Evolutionary conservation across 2,888 invertebrate genomes (phyloP), one percentile per base, ranked within the genome.

Genomic region (Autographa gamma): DNA sequence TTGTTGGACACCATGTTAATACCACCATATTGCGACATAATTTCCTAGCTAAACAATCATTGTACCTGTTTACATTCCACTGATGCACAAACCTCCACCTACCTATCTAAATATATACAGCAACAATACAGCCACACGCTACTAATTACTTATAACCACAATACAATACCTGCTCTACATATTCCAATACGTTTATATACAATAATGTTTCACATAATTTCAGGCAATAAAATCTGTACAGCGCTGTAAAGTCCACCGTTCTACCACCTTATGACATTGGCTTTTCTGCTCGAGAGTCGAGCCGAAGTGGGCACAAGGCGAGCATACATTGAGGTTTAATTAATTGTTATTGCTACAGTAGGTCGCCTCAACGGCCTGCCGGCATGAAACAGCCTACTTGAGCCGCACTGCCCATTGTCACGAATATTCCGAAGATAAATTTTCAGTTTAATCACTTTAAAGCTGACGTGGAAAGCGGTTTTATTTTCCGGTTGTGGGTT

Each of bases 321-420:
- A 81, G 83, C 82, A 88, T 91, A 93, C 90, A 91, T 92, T 93
- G 93, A 91, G 89, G 91, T 93, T 91, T 93, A 94, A 94, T 95
- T 94, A 95, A 95, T 94, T 93, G 93, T 93, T 93, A 93, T 89
- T 79, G 89, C 88, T 89, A 88, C 90, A 89, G 90, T 90, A 89
- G 88, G 88, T 67, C 54, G 80, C 86, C 85, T 85, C 89, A 93
- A 94, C 89, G 89, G 89, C 91, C 79, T 77, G 80, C 76, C 80
- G 83, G 86, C 94, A 93, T 93, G 93, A 92, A 93, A 93, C 86
- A 74, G 84, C 82, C 79, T 83, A 83, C 77, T 77, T 74, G 58
- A 64, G 77, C 74, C 64, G 71, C 88, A 87, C 85, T 87, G 85
- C 82, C 81, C 83, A 77, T 83, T 82, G 84, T 88, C 85, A 83